These are phyloP conservation scores for Leptopilina drosophilae DNA, from an alignment of 2,888 invertebrate species.

Conservation along the genomic window DNA sequence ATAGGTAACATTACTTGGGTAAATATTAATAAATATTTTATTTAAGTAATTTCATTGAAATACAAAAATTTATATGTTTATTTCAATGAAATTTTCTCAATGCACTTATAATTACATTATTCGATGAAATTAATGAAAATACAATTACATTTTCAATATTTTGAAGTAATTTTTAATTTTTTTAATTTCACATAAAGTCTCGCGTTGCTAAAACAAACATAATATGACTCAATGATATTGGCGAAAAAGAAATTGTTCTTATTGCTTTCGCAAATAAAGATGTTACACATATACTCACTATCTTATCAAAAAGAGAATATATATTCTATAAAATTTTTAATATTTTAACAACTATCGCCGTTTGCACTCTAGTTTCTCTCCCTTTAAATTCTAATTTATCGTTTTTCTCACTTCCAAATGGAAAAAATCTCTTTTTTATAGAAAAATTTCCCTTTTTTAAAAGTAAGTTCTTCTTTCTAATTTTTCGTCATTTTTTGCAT, in stretches of 20 bases:
- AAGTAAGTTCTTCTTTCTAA: too few species aligned
- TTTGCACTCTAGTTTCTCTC: not conserved
- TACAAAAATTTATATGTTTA: too few species aligned
- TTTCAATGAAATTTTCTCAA: too few species aligned
- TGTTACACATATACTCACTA: constrained; percentile 5
- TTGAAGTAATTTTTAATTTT: not conserved
- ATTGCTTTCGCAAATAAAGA: constrained; percentile 23
- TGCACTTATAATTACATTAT: too few species aligned
- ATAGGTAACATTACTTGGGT: too few species aligned
- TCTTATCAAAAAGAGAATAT: constrained; percentile 12
- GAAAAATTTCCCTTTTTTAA: not conserved
- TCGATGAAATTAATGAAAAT: too few species aligned
- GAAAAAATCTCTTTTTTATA: not conserved
- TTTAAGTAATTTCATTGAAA: too few species aligned
- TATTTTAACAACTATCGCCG: not conserved
- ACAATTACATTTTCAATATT: too few species aligned
- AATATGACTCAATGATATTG: not conserved
- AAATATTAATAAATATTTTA: too few species aligned
- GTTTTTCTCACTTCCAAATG: not conserved
- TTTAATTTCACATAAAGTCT: not conserved
- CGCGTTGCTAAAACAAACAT: not conserved
- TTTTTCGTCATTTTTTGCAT: not conserved
- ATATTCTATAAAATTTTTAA: not conserved
- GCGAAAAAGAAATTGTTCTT: not conserved
- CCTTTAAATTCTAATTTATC: not conserved